Base-by-base conservation (phyloP, 2,113 vertebrate species). In the Semnopithecus entellus region DNA sequence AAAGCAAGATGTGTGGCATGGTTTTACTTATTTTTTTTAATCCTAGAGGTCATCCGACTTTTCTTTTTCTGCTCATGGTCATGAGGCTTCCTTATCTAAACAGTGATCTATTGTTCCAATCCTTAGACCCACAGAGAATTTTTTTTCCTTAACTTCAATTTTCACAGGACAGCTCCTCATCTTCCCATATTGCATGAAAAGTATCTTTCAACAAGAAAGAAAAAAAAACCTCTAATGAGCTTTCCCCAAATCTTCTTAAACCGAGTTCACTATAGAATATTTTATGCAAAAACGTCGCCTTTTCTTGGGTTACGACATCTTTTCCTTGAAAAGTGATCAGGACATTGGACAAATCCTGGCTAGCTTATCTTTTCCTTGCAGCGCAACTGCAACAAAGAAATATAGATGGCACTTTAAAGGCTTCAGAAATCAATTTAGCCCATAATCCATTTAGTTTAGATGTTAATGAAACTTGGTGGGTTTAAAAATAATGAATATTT, bases 401-500 rank as follows among this genome's bases (percentile, higher is more conserved):
- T 94, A 66, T 59, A 70, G 79, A 73, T 3, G 25, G 45, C 0
- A 0, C 78, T 91, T 96, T 95, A 94, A 96, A 97, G 95, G 66
- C 85, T 96, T 97, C 92, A 88, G 98, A 97, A 90, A 96, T 98
- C 91, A 95, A 94, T 97, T 96, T 95, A 90, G 91, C 38, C 75
- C 52, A 27, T 43, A 80, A 82, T 97, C 90, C 45, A n/a, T 98
- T 98, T 97, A 48, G 95, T 97, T 91, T 91, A 88, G 98, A 94
- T 95, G 96, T 96, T 97, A 97, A 97, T 98, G 97, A 97, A 98
- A 97, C 64, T 94, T 97, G 97, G 91, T 97, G 90, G 91, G 91
- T 92, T 97, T 96, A 61, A 97, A 97, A 97, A 98, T 96, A 96
- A 97, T 97, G 85, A 97, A 98, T 97, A 93, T 93, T 98, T 97